Base-by-base conservation (phyloP, 2,888 invertebrate genomes). In the Perizoma affinitatum region DNA sequence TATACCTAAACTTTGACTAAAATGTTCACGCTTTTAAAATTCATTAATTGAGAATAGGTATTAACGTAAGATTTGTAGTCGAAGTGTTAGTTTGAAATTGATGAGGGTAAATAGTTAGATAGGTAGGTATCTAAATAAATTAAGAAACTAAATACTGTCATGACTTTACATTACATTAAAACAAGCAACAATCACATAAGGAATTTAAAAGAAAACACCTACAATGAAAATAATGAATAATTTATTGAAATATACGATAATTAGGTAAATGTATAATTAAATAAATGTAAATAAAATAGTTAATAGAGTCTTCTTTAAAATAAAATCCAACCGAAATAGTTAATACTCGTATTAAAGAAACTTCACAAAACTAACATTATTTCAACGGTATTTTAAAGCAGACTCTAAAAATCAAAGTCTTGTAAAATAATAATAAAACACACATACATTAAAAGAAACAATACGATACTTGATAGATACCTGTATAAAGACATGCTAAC, bases 171-270 rank as follows among this genome's bases (percentile, higher is more conserved):
- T 56, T 57, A 58, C 47, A 54, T 48, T 42, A 53, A 22, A 22
- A 22, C 63, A 70, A 68, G 67, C 70, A 72, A 65, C 50, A 58
- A 66, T 56, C 58, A 65, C 50, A 47, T 50, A 50, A 61, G 59
- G 65, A 58, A 61, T 63, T 55, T 61, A 60, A 75, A 75, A 72
- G 70, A 75, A 75, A 77, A 74, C 72, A 72, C 69, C 66, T 65
- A 63, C 48, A 55, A 70, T 73, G 68, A 69, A 68, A 67, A 69
- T 65, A 68, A 74, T 65, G 70, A 67, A 67, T 61, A 71, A 68
- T 60, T 73, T 74, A 76, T 74, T 73, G 45, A 67, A 55, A 64
- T 51, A 59, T 6, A 44, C 43, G 53, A 62, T 62, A 61, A 59
- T 65, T 42, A 54, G 55, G 66, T 63, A 69, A 57, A 63, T 65